Evolutionary conservation across 2,888 invertebrate genomes (phyloP).

Genomic region (Melieria crassipennis): DNA sequence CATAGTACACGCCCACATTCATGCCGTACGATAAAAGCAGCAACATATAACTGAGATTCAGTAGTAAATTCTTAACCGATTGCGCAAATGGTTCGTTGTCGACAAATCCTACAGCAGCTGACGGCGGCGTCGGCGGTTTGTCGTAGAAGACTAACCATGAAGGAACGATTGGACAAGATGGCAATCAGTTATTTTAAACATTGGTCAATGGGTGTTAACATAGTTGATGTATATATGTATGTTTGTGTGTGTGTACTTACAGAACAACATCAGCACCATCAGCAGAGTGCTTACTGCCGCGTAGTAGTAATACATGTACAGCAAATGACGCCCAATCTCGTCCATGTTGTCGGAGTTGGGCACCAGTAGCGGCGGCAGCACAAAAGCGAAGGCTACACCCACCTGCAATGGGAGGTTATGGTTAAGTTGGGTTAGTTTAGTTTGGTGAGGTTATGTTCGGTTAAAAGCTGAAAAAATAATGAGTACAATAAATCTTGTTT

Average conservation of each 20-base stretch:
- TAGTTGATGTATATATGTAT: too few relatives aligned
- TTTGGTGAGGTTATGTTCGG: too few relatives aligned
- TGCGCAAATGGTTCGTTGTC: conserved; percentile 70
- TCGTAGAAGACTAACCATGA: conserved; percentile 83
- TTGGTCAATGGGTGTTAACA: too few relatives aligned
- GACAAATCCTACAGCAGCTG: conserved; percentile 46
- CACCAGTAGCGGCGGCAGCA: conserved; percentile 75
- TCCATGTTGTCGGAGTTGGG: conserved; percentile 68
- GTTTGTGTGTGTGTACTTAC: conserved; percentile 71
- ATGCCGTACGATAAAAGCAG: conserved; percentile 89
- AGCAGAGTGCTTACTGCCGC: conserved; percentile 85
- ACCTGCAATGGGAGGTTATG: conserved; percentile 70
- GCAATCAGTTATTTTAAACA: too few relatives aligned
- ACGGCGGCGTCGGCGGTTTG: conserved; percentile 84
- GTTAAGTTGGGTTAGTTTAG: too few relatives aligned
- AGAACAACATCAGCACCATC: conserved; percentile 82
- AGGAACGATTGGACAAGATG: too few relatives aligned
- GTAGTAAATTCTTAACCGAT: conserved; percentile 79
- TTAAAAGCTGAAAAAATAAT: too few relatives aligned
- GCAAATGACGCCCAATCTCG: conserved; percentile 77
- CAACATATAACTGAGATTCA: conserved; percentile 83
- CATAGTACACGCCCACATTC: conserved; percentile 97
- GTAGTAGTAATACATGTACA: conserved; percentile 85
- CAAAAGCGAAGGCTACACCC: conserved; percentile 90
- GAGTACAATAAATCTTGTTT: too few relatives aligned